A percentile compares a stretch with the other conserved stretches of the same genome.
These are phyloP conservation scores for Pseudomyrmex cubaensis DNA, from an alignment of 1,140 invertebrate species.

Conservation along the genomic window DNA sequence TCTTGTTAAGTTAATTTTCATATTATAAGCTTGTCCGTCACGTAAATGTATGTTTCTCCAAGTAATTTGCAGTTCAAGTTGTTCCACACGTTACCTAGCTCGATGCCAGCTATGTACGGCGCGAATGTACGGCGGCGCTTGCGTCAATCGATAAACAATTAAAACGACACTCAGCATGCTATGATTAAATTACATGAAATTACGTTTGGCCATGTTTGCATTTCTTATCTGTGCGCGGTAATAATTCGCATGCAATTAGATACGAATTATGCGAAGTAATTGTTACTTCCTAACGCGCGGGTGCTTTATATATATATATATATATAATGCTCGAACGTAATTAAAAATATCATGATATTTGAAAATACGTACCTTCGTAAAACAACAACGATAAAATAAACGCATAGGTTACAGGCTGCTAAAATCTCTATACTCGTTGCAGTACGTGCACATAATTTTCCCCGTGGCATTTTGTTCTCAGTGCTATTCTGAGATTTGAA, in stretches of 20 bases:
- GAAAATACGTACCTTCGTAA: not conserved
- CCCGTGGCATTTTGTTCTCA: constrained; percentile 23
- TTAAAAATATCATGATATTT: constrained; percentile 15
- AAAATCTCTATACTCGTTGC: not conserved
- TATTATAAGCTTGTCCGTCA: constrained; percentile 7
- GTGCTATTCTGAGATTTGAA: constrained; percentile 11
- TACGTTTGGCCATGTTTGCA: constrained; percentile 15
- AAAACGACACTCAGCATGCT: constrained; percentile 17
- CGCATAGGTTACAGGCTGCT: not conserved
- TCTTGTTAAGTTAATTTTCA: constrained; percentile 13
- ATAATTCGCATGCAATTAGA: constrained; percentile 6
- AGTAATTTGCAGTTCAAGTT: constrained; percentile 30
- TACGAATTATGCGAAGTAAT: not conserved
- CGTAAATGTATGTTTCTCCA: not conserved
- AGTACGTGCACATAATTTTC: constrained; percentile 17
- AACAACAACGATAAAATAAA: not conserved
- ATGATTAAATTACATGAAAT: constrained; percentile 20
- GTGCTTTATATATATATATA: not conserved
- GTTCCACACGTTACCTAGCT: not conserved
- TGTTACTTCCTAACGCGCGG: not conserved
- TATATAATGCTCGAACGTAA: not conserved
- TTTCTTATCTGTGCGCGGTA: constrained; percentile 34
- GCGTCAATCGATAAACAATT: constrained; percentile 48
- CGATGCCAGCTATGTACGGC: not conserved
- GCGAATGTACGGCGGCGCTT: constrained; percentile 5